phyloP scores from a whole-genome alignment of 2,113 vertebrate genomes.

The Limnothrissa miodon region DNA sequence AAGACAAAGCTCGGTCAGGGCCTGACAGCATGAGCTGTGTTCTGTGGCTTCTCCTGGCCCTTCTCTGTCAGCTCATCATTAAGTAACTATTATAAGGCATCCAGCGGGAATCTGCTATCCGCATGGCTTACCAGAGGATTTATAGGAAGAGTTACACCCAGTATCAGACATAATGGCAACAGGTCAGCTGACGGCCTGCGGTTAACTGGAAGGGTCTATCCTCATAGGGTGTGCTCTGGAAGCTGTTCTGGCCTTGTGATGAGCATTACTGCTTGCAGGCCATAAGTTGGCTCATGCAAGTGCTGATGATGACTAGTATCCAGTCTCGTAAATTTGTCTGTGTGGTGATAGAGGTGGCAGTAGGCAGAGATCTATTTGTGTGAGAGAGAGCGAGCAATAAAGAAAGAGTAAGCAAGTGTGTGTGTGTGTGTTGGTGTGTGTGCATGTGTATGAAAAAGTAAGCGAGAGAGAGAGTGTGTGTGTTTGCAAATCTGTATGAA shows the following conservation, averaged over 20 bases:
- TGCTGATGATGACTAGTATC: background rate
- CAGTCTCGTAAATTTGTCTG: background rate
- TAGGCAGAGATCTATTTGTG: background rate
- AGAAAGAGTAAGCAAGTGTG: background rate
- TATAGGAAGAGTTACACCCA: background rate
- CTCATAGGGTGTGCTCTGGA: background rate
- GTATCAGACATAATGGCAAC: background rate
- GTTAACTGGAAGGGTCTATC: background rate
- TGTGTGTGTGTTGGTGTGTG: background rate
- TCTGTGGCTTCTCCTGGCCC: background rate
- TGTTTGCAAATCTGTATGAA: background rate
- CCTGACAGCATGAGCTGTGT: background rate
- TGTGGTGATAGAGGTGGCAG: background rate
- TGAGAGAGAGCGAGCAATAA: too few species aligned
- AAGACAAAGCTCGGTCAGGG: background rate
- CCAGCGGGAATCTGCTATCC: background rate
- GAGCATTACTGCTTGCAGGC: background rate
- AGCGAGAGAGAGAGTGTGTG: background rate
- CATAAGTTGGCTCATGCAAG: background rate
- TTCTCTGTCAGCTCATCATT: conserved; percentile 3
- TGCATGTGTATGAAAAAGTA: background rate
- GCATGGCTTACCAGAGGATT: background rate
- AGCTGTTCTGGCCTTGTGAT: background rate
- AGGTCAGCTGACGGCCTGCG: background rate
- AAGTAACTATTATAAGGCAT: background rate